Conservation (phyloP, 2,113 vertebrate species). For the Ciconia stormi region DNA sequence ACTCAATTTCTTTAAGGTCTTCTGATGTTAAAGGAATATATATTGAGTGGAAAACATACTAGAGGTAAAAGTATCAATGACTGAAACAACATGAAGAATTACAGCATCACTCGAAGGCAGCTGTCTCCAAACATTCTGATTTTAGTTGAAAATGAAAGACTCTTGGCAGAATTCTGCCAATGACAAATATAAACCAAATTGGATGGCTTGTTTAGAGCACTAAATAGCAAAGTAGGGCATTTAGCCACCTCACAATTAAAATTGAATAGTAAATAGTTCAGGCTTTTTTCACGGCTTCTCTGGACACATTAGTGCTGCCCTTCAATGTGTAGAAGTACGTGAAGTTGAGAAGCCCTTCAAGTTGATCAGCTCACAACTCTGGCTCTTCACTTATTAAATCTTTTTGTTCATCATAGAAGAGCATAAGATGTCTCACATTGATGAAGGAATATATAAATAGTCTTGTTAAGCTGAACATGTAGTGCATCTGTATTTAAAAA, state of each 20-base stretch:
- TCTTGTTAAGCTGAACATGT: background rate
- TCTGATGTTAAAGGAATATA: background rate
- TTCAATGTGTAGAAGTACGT: background rate
- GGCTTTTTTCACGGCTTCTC: background rate
- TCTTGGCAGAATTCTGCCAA: background rate
- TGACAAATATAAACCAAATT: background rate
- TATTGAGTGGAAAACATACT: background rate
- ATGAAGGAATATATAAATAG: background rate
- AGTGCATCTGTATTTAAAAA: background rate
- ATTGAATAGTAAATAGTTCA: background rate
- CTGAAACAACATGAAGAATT: background rate
- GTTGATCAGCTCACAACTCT: background rate
- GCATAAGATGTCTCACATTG: background rate
- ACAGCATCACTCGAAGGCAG: background rate
- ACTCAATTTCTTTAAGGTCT: background rate
- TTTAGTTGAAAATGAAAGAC: slow-evolving; percentile 5
- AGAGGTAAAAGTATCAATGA: background rate
- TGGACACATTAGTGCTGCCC: background rate
- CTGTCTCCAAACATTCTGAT: background rate
- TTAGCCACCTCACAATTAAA: background rate
- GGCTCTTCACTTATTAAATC: background rate
- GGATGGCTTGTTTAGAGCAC: background rate
- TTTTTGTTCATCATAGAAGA: background rate
- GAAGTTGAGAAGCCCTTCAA: background rate
- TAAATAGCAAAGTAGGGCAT: background rate